phyloP scores from a whole-genome alignment of 2,113 vertebrate species.

The Pitta sordida region DNA sequence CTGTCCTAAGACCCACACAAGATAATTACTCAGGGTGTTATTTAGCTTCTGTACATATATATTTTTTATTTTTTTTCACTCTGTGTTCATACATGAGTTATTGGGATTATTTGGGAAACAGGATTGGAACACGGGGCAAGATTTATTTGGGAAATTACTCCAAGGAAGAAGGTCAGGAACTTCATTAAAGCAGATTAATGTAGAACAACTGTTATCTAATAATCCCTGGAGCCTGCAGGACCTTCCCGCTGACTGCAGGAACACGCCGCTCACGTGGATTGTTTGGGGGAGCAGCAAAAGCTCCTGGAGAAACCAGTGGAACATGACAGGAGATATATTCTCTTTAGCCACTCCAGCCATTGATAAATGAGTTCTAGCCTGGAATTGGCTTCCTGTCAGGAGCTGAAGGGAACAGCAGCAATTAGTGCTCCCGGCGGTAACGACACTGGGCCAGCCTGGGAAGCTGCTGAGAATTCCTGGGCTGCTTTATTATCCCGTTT shows the following conservation, averaged over 20 bases:
- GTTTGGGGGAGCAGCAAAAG: background rate
- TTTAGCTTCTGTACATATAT: background rate
- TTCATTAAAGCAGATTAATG: conserved; percentile 60
- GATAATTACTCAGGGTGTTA: background rate
- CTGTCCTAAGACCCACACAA: background rate
- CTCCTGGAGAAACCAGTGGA: background rate
- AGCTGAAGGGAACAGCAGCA: background rate
- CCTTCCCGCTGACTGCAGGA: background rate
- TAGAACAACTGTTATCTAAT: conserved; percentile 15
- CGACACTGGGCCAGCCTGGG: background rate
- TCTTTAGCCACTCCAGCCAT: conserved; percentile 26
- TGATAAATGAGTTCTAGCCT: conserved; percentile 43
- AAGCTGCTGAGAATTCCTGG: background rate
- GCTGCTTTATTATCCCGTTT: background rate
- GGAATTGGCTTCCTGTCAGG: conserved; percentile 29
- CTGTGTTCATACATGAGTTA: background rate
- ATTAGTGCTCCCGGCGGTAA: background rate
- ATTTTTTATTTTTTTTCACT: background rate
- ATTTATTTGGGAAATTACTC: conserved; percentile 33
- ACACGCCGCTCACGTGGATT: background rate
- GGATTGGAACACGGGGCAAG: background rate
- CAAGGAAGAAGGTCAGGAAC: conserved; percentile 33
- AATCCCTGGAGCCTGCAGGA: background rate
- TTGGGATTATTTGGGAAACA: conserved; percentile 37
- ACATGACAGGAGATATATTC: conserved; percentile 40